Conservation (phyloP, 2,888 invertebrate genomes). For the Antitype chi region DNA sequence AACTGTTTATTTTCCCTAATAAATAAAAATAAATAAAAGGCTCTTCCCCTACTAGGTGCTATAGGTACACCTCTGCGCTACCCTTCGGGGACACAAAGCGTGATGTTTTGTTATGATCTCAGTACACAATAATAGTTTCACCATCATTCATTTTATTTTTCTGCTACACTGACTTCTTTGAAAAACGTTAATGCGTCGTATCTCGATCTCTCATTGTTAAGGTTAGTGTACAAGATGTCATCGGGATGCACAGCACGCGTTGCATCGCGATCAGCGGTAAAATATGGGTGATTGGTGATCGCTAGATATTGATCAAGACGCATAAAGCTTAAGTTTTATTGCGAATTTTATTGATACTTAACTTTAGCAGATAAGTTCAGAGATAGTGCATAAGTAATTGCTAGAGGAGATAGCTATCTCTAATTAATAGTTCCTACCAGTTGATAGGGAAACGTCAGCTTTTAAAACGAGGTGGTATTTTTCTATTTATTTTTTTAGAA, state of each 20-base stretch:
- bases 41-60: no score
- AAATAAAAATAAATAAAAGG: no score
- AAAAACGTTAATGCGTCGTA: slow-evolving; percentile 67
- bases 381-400: background rate
- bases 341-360: background rate
- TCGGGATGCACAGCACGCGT: background rate
- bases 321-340: background rate
- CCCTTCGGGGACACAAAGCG: no score
- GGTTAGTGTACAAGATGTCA: slow-evolving; percentile 35
- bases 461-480: background rate
- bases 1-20: no score
- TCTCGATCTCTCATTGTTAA: slow-evolving; percentile 57
- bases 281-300: background rate
- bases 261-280: background rate
- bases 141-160: slow-evolving; percentile 65
- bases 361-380: background rate
- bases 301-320: background rate
- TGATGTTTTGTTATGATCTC: slow-evolving; percentile 32
- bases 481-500: background rate
- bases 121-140: slow-evolving; percentile 64
- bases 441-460: background rate
- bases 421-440: background rate
- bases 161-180: slow-evolving; percentile 66
- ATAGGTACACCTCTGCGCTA: no score
- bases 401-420: background rate